Base-by-base conservation (phyloP, 2,797 vertebrate species). In the Catostomus latipinnis region DNA sequence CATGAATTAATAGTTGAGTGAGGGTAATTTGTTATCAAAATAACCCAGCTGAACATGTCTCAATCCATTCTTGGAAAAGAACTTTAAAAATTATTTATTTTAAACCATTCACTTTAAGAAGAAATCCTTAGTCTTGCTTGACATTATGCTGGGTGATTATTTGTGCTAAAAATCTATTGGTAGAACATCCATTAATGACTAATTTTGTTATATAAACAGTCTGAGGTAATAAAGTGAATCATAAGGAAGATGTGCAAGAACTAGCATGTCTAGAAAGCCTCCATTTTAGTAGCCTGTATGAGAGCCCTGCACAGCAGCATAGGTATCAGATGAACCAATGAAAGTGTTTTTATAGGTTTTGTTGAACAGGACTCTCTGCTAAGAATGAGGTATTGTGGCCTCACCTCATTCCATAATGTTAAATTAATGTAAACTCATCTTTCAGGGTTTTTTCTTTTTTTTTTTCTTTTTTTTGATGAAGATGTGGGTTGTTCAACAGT, bases 11-110 rank as follows among this genome's bases (percentile, higher is more conserved):
- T 83, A 65, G 5, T 49, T 46, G 52, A 48, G 46, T 8, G 63
- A 63, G 71, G 66, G 58, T 80, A 62, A 84, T 83, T 82, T 82
- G 80, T 69, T 82, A 83, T 82, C 76, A 75, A 71, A 85, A 82
- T 22, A 74, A 60, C 57, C 56, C 57, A 70, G 18, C 8, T 57
- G 16, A 54, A 80, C 18, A 10, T 12, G 8, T 61, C 50, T 58
- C 46, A 54, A 78, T 52, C 57, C 60, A 48, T 1, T 74, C 53
- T 6, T 34, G 50, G 62, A 65, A 81, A 77, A 77, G 8, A 22
- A 8, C 52, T 56, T 56, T n/a, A 52, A 13, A 58, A n/a, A 65
- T 4, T 1, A 46, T 5, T 34, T 34, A 34, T 34, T 34, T 22
- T 34, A 34, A 34, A 34, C 1, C 2, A 4, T 68, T 58, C 13